Evolutionary conservation across 2,888 invertebrate species (phyloP).

Genomic region (Drosophila pseudotalamancana): DNA sequence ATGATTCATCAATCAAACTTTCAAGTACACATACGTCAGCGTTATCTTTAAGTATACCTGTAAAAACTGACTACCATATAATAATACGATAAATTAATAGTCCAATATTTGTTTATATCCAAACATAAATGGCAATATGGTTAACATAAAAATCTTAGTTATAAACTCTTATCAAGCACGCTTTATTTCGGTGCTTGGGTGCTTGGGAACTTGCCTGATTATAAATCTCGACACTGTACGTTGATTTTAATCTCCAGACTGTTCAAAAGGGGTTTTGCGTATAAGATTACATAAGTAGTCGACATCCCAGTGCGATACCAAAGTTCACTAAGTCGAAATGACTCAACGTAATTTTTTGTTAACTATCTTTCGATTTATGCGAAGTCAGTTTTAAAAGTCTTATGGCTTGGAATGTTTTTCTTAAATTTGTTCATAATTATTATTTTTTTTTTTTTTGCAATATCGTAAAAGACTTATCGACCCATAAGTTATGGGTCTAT

Average conservation of each 20-base stretch:
- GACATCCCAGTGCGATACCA: constrained; percentile 16
- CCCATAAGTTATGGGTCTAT: constrained; percentile 40
- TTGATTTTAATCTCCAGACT: constrained; percentile 25
- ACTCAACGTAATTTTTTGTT: constrained; percentile 13
- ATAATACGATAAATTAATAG: constrained; percentile 31
- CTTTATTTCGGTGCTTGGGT: not conserved
- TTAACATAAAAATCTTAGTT: constrained; percentile 45
- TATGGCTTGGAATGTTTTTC: not conserved
- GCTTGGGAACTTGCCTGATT: constrained; percentile 11
- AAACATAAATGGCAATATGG: constrained; percentile 21
- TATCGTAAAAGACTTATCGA: constrained; percentile 53
- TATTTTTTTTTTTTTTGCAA: not conserved
- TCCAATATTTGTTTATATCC: constrained; percentile 44
- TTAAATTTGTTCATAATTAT: not conserved
- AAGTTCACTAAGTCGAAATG: constrained; percentile 24
- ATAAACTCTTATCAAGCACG: constrained; percentile 20
- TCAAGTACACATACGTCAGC: not conserved
- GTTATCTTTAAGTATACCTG: constrained; percentile 22
- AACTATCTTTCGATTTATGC: not conserved
- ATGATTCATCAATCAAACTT: constrained; percentile 32
- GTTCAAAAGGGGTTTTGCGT: not conserved
- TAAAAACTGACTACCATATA: constrained; percentile 18
- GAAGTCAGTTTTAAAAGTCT: not conserved
- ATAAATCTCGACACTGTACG: constrained; percentile 19
- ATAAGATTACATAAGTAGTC: constrained; percentile 28